These are phyloP conservation scores for Drosophila novamexicana DNA, from an alignment of 1,140 invertebrate species.

Conservation along the genomic window DNA sequence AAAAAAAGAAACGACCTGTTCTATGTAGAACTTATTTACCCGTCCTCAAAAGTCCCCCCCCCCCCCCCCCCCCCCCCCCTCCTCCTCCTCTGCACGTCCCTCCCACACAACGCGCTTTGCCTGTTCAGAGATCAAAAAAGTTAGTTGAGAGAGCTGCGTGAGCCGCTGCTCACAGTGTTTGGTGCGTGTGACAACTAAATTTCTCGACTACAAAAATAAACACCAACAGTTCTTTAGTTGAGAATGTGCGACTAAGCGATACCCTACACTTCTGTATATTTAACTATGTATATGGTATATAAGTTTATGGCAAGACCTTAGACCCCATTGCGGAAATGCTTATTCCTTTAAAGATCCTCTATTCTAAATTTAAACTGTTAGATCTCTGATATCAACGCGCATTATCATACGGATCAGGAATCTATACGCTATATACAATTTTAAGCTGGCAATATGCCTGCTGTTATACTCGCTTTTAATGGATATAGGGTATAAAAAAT, in stretches of 20 bases:
- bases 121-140: conserved; percentile 21
- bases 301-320: too few species aligned
- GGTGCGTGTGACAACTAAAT: conserved; percentile 31
- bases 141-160: conserved; percentile 23
- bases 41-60: background rate
- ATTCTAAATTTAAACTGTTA: too few species aligned
- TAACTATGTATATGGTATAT: too few species aligned
- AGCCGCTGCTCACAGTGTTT: conserved; percentile 10
- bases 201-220: conserved; percentile 1
- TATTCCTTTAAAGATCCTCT: too few species aligned
- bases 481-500: background rate
- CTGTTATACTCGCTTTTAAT: too few species aligned
- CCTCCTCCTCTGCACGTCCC: background rate
- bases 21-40: conserved; percentile 30
- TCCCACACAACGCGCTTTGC: background rate
- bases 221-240: background rate
- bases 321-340: too few species aligned
- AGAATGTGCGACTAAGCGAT: background rate
- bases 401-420: too few species aligned
- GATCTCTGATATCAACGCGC: too few species aligned
- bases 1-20: conserved; percentile 29
- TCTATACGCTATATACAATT: too few species aligned
- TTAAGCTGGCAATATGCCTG: too few species aligned
- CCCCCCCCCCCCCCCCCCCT: background rate
- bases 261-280: background rate